Base-by-base conservation (phyloP, 2,113 vertebrate species). In the Triplophysa dalaica region DNA sequence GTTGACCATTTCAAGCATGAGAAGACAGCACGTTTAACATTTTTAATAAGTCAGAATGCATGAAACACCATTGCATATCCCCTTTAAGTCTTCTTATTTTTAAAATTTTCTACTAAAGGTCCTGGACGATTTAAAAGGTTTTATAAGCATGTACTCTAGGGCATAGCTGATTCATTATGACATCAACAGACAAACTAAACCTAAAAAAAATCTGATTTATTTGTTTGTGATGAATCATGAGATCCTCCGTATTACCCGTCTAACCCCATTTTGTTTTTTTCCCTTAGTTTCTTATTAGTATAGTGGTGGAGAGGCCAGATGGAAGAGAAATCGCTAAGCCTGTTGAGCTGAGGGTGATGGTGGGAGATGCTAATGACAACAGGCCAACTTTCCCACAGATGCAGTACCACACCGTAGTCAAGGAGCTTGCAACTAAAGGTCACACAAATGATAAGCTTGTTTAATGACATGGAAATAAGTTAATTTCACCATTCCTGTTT, bases 311-410 rank as follows among this genome's bases (percentile, higher is more conserved):
- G 84, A 93, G 90, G 73, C 89, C 88, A 11, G 89, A 92, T 19
- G 92, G 91, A 26, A 84, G 90, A 73, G 90, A 86, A 77, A 91
- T 89, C 22, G 90, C 86, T 38, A 91, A 94, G 58, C 89, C 93
- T 12, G 89, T 92, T 26, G 85, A 81, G 70, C 50, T 93, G 82
- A 87, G 89, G 75, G 89, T 93, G 80, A 91, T 81, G 85, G 93
- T 91, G 75, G 88, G 86, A 2, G 93, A 93, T 17, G 87, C 91
- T 77, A 94, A 93, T 7, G 93, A 93, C 72, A 95, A 90, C 84
- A 84, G 85, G 50, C 91, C 91, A 62, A 90, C 86, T 52, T 87
- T 92, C 81, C 90, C 88, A 43, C 92, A 91, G 79, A 84, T 89
- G n/a, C 88, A 92, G 83, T 92, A 93, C 81, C 91, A 94, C 75